Conservation (phyloP, 2,113 vertebrate species). For the Sander lucioperca region DNA sequence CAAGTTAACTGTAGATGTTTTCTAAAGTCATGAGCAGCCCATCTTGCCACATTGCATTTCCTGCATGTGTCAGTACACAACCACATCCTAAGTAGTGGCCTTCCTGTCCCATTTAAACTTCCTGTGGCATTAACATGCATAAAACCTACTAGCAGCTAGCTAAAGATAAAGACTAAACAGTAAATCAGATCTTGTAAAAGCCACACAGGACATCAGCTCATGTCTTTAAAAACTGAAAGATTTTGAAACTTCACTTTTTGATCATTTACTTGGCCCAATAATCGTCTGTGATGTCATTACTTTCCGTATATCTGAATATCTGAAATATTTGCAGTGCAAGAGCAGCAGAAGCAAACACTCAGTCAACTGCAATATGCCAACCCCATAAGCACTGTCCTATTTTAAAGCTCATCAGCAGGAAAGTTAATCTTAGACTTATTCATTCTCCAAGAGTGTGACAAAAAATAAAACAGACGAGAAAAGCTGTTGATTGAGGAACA, state of each 20-base stretch:
- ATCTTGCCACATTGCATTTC: conserved; percentile 10
- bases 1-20: conserved; percentile 9
- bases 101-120: conserved; percentile 65
- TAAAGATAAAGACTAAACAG: neutral
- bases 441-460: conserved; percentile 7
- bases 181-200: neutral
- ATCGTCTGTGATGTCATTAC: too few species aligned
- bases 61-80: conserved; percentile 15
- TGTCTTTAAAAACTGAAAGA: neutral
- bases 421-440: conserved; percentile 36
- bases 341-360: neutral
- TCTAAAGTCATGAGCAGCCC: neutral
- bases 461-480: conserved; percentile 15
- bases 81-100: conserved; percentile 61
- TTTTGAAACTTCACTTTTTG: neutral
- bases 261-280: neutral
- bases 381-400: conserved; percentile 1
- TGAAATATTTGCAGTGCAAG: too few species aligned
- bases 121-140: conserved; percentile 30
- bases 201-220: neutral
- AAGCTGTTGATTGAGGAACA: neutral
- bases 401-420: conserved; percentile 40
- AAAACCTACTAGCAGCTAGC: neutral
- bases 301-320: too few species aligned
- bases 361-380: conserved; percentile 1